Conservation (phyloP, 2,113 vertebrate genomes). For the Paracanthobrama guichenoti region DNA sequence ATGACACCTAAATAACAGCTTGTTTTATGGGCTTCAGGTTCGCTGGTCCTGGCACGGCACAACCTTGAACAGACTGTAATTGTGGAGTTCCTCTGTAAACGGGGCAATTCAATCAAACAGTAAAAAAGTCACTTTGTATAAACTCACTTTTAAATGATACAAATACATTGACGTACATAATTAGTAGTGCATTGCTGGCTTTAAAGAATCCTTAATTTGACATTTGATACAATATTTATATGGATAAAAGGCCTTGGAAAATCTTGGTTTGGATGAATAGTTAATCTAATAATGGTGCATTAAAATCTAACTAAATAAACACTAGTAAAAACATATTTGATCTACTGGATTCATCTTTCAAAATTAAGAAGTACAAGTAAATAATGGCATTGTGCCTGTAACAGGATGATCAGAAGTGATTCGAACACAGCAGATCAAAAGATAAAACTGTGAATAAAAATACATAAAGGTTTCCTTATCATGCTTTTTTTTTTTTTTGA, state of each 20-base stretch:
- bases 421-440: background rate
- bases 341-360: constrained; percentile 45
- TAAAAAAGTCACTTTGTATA: constrained; percentile 54
- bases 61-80: constrained; percentile 56
- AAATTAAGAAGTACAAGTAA: constrained; percentile 31
- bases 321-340: constrained; percentile 17
- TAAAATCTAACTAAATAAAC: constrained; percentile 58
- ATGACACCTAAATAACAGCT: constrained; percentile 59
- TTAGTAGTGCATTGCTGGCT: constrained; percentile 55
- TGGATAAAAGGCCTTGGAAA: constrained; percentile 53
- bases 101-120: constrained; percentile 54
- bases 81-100: constrained; percentile 57
- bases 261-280: constrained; percentile 52
- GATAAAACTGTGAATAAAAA: background rate
- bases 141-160: constrained; percentile 55
- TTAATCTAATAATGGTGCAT: constrained; percentile 56
- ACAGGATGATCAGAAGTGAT: background rate
- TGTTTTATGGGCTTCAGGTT: constrained; percentile 50
- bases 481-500: too few species aligned
- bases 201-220: constrained; percentile 53
- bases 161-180: constrained; percentile 55
- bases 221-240: constrained; percentile 57
- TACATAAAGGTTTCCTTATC: too few species aligned
- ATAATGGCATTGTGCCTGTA: constrained; percentile 16
- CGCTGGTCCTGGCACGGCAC: constrained; percentile 37